These are phyloP conservation scores for Crypturellus undulatus DNA, from an alignment of 2,113 vertebrate species.

Conservation along the genomic window DNA sequence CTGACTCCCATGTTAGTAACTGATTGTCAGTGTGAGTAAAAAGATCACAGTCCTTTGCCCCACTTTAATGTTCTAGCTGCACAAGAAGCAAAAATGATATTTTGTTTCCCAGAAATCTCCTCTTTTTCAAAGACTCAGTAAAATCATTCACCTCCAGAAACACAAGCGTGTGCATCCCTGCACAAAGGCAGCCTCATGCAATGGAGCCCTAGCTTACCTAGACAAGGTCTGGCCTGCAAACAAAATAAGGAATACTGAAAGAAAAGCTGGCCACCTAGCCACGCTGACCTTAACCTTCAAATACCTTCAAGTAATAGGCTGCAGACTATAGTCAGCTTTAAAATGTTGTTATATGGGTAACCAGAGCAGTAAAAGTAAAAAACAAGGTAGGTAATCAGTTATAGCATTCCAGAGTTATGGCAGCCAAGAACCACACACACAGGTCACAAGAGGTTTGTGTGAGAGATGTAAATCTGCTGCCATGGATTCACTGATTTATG, in stretches of 20 bases:
- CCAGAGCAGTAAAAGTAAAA: not conserved
- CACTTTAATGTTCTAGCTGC: not conserved
- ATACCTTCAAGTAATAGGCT: not conserved
- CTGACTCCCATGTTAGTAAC: constrained; percentile 28
- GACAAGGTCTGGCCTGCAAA: not conserved
- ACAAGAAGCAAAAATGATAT: not conserved
- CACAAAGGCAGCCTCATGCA: not conserved
- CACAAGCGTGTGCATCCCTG: not conserved
- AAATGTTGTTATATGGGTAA: accelerated
- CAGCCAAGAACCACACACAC: not conserved
- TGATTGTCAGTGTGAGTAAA: constrained; percentile 41
- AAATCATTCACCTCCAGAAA: not conserved
- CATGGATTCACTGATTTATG: not conserved
- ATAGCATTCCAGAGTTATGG: not conserved
- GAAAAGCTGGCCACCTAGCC: not conserved
- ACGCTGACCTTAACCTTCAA: not conserved
- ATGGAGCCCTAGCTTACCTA: not conserved
- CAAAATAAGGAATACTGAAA: not conserved
- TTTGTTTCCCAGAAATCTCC: not conserved
- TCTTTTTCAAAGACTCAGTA: not conserved
- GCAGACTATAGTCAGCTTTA: not conserved
- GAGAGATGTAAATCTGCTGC: not conserved
- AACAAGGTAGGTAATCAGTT: not conserved
- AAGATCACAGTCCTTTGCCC: constrained; percentile 21
- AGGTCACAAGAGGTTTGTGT: not conserved